Evolutionary conservation across 2,113 vertebrate genomes (phyloP), one percentile per base, ranked within the genome.

Genomic region (Ivindomyrus marchei): DNA sequence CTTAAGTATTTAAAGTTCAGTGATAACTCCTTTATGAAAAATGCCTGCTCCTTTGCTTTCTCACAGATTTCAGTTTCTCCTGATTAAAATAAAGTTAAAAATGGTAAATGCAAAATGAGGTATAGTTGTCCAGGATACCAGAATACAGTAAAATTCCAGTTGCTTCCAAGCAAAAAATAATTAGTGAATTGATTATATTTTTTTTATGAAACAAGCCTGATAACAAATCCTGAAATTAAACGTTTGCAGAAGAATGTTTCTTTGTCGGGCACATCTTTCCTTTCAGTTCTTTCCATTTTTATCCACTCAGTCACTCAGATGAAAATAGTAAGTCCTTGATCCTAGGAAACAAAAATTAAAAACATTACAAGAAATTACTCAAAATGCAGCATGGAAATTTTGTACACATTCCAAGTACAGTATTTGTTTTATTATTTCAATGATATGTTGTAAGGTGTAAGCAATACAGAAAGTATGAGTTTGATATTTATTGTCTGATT

Each of bases 261-360:
- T 45, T 21, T 84, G 31, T 58, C 39, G 19, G 31, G 39, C 11
- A 84, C 19, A 31, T 87, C 50, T 39, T 80, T 80, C 17, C 46
- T 89, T 27, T 89, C 31, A 49, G 39, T 84, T 84, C 31, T 39
- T 31, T 46, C 50, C 74, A 45, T 89, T 84, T 80, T 89, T 53
- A 89, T 84, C 74, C 50, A 80, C 36, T 56, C 52, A 89, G 42
- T 45, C 50, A 80, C 11, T 56, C 77, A 84, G 15, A 53, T 47
- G 21, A 89, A 84, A 9, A 47, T 17, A 87, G 53, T 86, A 70
- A 53, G 42, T 84, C 70, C 88, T 89, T 89, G 74, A 85, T n/a
- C 88, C 88, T 89, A 84, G 74, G 39, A 84, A 84, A 89, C 9
- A 89, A 89, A 53, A 89, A 53, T 45, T 36, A n/a, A 62, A 62